Base-by-base conservation (phyloP, 1,140 invertebrate genomes). In the Dendroctonus valens region DNA sequence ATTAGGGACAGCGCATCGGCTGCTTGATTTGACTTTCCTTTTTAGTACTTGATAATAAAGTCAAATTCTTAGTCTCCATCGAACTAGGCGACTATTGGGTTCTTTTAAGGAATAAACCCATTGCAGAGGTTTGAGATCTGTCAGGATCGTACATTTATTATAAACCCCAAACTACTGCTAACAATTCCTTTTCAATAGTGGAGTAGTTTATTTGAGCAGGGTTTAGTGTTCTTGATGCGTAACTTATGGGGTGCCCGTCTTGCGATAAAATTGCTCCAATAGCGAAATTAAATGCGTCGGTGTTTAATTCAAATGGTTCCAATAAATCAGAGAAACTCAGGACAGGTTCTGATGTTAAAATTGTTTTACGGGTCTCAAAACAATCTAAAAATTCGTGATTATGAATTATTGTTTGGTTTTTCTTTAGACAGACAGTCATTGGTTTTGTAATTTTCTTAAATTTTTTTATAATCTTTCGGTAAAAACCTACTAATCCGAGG, bases 51-150 rank as follows among this genome's bases (percentile, higher is more conserved):
- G 3, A 84, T 78, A 65, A 65, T 77, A 69, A 78, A 81, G 26
- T 81, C 71, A 70, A 79, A 83, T 63, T 81, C 77, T n/a, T 65
- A 77, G 53, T 48, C 75, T 41, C 82, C 82, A 85, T 64, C 81
- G 69, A 2, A 79, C 73, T 11, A 84, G 66, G 67, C 78, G 61
- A 39, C 73, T 76, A 1, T 66, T 73, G 7, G 78, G 76, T 58
- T 82, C 77, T 73, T 78, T 82, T 0, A 77, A 68, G 6, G 75
- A 76, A 6, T 75, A 72, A 5, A 85, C 62, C 77, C 63, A 59
- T 41, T 49, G 66, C 9, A 71, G 52, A 9, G 70, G 69, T 68
- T 59, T 63, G 49, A 69, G 65, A 51, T 71, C 73, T 5, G 69
- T 74, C 2, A 68, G 9, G 5, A 74, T 68, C 37, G 9, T 73